Conservation (phyloP, 2,888 invertebrate species). For the Drosophila tanythrix region DNA sequence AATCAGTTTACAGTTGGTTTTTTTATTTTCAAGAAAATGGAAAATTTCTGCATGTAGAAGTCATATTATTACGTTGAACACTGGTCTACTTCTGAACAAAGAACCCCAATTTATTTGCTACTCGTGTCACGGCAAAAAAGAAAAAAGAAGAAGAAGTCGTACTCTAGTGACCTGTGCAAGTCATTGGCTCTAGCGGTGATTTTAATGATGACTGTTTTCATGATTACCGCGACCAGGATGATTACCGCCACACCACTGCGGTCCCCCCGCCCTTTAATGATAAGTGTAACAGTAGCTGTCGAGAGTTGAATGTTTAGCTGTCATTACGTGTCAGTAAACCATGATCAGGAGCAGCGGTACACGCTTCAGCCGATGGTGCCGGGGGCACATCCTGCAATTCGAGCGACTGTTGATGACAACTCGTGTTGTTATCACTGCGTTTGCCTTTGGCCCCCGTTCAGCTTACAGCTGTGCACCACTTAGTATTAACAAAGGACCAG, state of each 20-base stretch:
- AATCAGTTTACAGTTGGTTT: not conserved
- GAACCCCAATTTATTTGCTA: not conserved
- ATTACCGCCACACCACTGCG: conserved; percentile 23
- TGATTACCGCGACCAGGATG: conserved; percentile 43
- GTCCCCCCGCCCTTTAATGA: not conserved
- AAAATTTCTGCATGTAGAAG: not conserved
- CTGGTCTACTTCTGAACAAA: not conserved
- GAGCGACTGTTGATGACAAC: conserved; percentile 51
- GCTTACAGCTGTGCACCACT: conserved; percentile 39
- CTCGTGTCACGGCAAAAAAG: not conserved
- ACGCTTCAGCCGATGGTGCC: conserved; percentile 5
- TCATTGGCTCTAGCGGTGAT: conserved; percentile 61
- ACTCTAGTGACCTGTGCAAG: conserved; percentile 58
- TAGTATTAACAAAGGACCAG: conserved; percentile 53
- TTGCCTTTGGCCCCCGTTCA: conserved; percentile 21
- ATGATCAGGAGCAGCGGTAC: conserved; percentile 55
- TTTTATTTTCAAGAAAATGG: not conserved
- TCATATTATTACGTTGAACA: not conserved
- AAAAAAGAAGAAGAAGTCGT: not conserved
- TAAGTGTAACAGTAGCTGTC: conserved; percentile 52
- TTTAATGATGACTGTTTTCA: conserved; percentile 60
- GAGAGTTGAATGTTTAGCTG: conserved; percentile 75
- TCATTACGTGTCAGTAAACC: conserved; percentile 81
- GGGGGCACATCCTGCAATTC: conserved; percentile 40
- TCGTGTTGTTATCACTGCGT: conserved; percentile 45